phyloP scores from a whole-genome alignment of 2,888 invertebrate species.

The Globia sparganii region DNA sequence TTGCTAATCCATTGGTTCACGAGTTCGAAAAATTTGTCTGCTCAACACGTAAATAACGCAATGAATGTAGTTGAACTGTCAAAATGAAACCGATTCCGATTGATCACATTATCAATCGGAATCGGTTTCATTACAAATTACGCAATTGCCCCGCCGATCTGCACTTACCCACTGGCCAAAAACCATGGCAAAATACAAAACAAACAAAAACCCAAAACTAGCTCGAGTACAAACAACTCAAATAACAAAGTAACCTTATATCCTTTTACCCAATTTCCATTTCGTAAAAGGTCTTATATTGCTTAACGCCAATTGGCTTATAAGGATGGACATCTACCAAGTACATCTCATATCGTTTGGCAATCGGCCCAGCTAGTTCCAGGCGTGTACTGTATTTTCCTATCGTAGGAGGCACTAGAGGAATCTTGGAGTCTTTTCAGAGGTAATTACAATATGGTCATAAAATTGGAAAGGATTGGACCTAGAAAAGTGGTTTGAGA shows the following conservation, averaged over 20 bases:
- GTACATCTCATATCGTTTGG: slow-evolving; percentile 61
- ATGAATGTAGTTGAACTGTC: too few species aligned
- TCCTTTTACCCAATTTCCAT: slow-evolving; percentile 50
- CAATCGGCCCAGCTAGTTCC: slow-evolving; percentile 54
- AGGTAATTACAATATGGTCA: slow-evolving; percentile 45
- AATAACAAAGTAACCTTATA: slow-evolving; percentile 19
- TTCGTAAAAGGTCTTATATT: slow-evolving; percentile 54
- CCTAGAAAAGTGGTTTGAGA: not conserved
- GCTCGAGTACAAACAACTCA: slow-evolving; percentile 9
- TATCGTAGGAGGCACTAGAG: slow-evolving; percentile 10
- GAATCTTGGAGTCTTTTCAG: slow-evolving; percentile 27
- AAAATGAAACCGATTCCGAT: too few species aligned
- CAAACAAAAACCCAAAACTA: not conserved
- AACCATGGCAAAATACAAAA: not conserved
- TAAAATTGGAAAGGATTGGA: slow-evolving; percentile 18
- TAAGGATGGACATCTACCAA: slow-evolving; percentile 52
- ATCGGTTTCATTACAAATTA: too few species aligned
- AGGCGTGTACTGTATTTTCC: slow-evolving; percentile 52
- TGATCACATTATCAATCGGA: too few species aligned
- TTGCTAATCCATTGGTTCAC: too few species aligned
- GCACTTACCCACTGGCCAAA: not conserved
- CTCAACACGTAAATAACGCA: too few species aligned
- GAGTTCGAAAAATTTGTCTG: too few species aligned
- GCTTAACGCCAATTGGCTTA: slow-evolving; percentile 49
- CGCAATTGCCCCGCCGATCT: too few species aligned